Conservation (phyloP, 1,140 invertebrate species). For the Kradibia gibbosae region DNA sequence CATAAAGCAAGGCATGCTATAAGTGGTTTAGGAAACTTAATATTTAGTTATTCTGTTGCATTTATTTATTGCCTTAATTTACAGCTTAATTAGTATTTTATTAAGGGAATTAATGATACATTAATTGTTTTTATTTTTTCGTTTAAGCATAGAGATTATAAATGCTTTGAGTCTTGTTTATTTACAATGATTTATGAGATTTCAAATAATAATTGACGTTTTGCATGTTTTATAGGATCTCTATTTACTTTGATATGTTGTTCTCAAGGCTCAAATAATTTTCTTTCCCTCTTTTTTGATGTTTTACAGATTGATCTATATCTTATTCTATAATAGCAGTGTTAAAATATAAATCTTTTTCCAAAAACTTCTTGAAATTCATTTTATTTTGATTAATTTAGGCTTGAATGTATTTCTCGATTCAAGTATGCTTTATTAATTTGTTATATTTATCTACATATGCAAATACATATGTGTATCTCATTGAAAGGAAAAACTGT, state of each 20-base stretch:
- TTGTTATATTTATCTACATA: not conserved
- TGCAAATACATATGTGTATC: not conserved
- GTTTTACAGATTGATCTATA: conserved; percentile 53
- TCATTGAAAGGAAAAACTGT: not conserved
- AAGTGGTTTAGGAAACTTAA: conserved; percentile 19
- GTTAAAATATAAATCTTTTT: not conserved
- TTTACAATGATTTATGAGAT: not conserved
- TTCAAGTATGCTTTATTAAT: not conserved
- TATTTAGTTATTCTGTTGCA: conserved; percentile 10
- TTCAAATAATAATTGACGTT: not conserved
- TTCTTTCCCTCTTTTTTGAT: conserved; percentile 30
- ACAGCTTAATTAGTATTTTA: not conserved
- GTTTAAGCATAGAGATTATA: not conserved
- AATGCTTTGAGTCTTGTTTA: not conserved
- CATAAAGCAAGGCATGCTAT: conserved; percentile 35
- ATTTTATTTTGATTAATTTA: conserved; percentile 22
- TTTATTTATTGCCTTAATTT: conserved; percentile 2
- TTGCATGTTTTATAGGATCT: conserved; percentile 34
- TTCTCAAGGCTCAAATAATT: conserved; percentile 9
- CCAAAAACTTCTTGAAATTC: not conserved
- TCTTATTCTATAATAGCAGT: conserved; percentile 51
- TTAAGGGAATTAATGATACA: conserved; percentile 2
- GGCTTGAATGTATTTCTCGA: conserved; percentile 27
- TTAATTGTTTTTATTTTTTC: not conserved
- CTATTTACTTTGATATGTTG: not conserved